Evolutionary conservation across 64 coral and sea anemone genomes (phyloP).

Genomic region (Pachyseris speciosa): DNA sequence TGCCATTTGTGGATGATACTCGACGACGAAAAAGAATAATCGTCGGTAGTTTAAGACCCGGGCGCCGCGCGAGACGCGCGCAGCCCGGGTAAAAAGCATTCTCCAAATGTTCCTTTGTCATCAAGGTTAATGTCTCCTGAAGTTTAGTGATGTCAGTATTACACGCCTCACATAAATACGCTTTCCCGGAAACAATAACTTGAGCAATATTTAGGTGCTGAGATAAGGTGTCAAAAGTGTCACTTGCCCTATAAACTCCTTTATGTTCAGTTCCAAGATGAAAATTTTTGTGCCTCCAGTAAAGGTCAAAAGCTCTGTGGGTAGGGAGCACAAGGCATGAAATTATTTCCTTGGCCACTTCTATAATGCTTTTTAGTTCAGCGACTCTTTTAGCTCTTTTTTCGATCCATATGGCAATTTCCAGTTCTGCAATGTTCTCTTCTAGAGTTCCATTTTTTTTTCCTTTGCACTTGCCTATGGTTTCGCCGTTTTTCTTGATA

Average conservation of each 20-base stretch:
- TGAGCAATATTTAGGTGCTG: slow-evolving; percentile 70
- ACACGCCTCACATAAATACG: slow-evolving; percentile 55
- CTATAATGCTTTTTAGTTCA: slow-evolving; percentile 38
- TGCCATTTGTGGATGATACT: too few relatives aligned
- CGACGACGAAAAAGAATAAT: too few relatives aligned
- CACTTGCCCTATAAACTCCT: slow-evolving; percentile 33
- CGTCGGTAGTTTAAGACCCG: too few relatives aligned
- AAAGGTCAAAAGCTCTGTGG: slow-evolving; percentile 21
- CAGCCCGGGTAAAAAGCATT: too few relatives aligned
- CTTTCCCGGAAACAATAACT: slow-evolving; percentile 56
- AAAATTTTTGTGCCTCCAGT: slow-evolving; percentile 63
- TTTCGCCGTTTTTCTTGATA: slow-evolving; percentile 21
- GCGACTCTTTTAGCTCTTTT: slow-evolving; percentile 20
- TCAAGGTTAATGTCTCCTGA: slow-evolving; percentile 25
- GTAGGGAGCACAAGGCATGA: slow-evolving; percentile 46
- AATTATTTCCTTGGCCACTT: slow-evolving; percentile 32
- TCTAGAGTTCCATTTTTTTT: slow-evolving; percentile 35
- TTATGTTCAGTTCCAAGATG: slow-evolving; percentile 33
- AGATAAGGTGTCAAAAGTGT: slow-evolving; percentile 48
- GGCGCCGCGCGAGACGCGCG: too few relatives aligned
- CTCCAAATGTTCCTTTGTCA: slow-evolving; percentile 7
- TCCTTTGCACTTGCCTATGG: background rate
- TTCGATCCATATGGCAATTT: slow-evolving; percentile 7
- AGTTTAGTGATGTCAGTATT: slow-evolving; percentile 44
- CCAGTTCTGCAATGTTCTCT: slow-evolving; percentile 37